phyloP scores from a whole-genome alignment of 2,113 vertebrate genomes.

The Stegostoma tigrinum region DNA sequence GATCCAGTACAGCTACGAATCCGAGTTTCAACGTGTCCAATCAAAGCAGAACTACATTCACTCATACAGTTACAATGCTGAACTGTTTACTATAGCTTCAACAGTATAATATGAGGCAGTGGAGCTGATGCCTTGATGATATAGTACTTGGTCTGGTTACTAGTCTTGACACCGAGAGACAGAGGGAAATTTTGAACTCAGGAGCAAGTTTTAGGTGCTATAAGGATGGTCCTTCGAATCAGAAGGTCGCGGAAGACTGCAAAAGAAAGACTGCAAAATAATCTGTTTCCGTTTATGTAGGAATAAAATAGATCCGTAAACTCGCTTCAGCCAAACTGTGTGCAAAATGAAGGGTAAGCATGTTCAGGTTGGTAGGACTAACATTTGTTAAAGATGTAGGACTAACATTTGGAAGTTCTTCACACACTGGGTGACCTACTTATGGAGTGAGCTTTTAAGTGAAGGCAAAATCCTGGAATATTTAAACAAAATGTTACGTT shows the following conservation, averaged over 20 bases:
- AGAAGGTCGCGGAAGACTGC: not conserved
- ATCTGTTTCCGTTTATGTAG: not conserved
- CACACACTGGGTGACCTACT: not conserved
- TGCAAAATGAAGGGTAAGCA: not conserved
- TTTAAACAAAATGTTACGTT: too few species aligned
- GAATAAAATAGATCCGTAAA: not conserved
- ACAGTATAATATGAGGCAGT: not conserved
- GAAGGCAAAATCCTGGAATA: too few species aligned
- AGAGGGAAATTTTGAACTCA: not conserved
- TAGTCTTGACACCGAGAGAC: not conserved
- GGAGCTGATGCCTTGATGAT: not conserved
- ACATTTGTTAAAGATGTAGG: too few species aligned
- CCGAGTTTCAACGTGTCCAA: not conserved
- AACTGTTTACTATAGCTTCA: not conserved
- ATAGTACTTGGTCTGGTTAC: not conserved
- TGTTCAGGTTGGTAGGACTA: not conserved
- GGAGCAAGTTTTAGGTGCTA: not conserved
- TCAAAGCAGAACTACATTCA: not conserved
- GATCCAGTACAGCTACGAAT: not conserved
- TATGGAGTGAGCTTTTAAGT: not conserved
- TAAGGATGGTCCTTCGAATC: not conserved
- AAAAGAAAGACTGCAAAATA: not conserved
- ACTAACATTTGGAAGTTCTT: not conserved
- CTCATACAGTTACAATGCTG: not conserved
- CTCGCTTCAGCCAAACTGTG: not conserved